Evolutionary conservation across 2,888 invertebrate genomes (phyloP).

Genomic region (Raillietiella orientalis): DNA sequence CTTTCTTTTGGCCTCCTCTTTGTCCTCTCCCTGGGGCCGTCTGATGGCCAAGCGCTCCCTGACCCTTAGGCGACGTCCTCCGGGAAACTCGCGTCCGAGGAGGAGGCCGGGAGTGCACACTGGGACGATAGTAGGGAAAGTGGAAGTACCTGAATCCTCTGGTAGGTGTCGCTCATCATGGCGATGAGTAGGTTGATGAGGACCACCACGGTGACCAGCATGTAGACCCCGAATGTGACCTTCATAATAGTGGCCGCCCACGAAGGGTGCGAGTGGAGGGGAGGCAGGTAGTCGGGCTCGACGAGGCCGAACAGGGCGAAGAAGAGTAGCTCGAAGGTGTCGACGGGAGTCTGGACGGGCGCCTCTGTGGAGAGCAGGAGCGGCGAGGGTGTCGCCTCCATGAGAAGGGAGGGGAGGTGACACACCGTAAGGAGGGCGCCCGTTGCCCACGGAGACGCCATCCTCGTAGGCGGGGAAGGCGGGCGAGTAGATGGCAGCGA

Average conservation of each 20-base stretch:
- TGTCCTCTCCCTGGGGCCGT: no score
- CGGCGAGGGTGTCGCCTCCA: conserved; percentile 8
- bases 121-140: no score
- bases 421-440: conserved; percentile 10
- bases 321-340: conserved; percentile 89
- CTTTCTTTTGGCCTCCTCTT: no score
- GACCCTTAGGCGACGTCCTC: no score
- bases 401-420: no score
- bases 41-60: no score
- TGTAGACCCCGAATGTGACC: conserved; percentile 77
- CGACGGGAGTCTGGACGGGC: conserved; percentile 39
- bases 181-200: conserved; percentile 96
- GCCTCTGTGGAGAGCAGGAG: conserved; percentile 28
- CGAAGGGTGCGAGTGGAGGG: conserved; percentile 15
- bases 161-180: conserved; percentile 99
- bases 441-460: conserved; percentile 9
- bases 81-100: no score
- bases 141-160: conserved; percentile 51
- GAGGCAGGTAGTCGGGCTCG: conserved; percentile 20
- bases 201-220: conserved; percentile 91
- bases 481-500: conserved; percentile 82
- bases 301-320: conserved; percentile 81
- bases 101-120: no score
- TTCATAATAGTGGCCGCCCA: conserved; percentile 13
- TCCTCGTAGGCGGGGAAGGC: conserved; percentile 8